These are phyloP conservation scores for Clostera curtula DNA, from an alignment of 2,888 invertebrate species.

Conservation along the genomic window DNA sequence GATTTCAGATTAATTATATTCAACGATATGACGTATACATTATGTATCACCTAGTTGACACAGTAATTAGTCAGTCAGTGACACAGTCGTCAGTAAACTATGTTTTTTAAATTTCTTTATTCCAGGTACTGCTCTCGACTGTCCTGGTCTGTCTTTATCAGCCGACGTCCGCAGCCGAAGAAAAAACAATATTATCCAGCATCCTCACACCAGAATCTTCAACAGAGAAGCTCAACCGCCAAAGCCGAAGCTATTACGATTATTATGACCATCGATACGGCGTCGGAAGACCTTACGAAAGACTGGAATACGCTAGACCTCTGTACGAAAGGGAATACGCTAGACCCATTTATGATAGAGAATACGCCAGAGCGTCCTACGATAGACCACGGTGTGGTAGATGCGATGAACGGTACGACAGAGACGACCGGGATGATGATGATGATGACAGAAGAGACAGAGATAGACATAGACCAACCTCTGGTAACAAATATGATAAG, in stretches of 20 bases:
- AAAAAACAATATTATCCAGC: constrained; percentile 43
- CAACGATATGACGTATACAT: too few relatives aligned
- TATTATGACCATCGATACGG: constrained; percentile 57
- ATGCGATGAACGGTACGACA: constrained; percentile 35
- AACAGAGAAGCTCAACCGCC: constrained; percentile 36
- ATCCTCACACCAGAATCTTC: constrained; percentile 29
- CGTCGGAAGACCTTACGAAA: constrained; percentile 42
- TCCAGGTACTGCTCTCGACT: constrained; percentile 36
- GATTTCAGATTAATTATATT: too few relatives aligned
- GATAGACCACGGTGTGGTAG: constrained; percentile 50
- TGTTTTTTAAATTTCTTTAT: constrained; percentile 15
- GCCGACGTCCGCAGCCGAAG: constrained; percentile 23
- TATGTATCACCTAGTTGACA: constrained; percentile 6
- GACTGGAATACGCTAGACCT: constrained; percentile 36
- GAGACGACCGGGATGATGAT: constrained; percentile 29
- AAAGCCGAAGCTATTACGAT: constrained; percentile 57
- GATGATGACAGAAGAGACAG: constrained; percentile 32
- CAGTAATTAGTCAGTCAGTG: constrained; percentile 7
- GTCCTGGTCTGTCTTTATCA: constrained; percentile 21
- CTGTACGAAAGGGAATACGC: constrained; percentile 38
- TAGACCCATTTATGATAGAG: constrained; percentile 43
- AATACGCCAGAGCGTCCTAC: constrained; percentile 28
- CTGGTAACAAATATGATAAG: constrained; percentile 49
- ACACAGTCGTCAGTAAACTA: neutral
- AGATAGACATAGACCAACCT: constrained; percentile 47